Conservation (phyloP, 2,797 vertebrate genomes). For the Siniperca undulata region DNA sequence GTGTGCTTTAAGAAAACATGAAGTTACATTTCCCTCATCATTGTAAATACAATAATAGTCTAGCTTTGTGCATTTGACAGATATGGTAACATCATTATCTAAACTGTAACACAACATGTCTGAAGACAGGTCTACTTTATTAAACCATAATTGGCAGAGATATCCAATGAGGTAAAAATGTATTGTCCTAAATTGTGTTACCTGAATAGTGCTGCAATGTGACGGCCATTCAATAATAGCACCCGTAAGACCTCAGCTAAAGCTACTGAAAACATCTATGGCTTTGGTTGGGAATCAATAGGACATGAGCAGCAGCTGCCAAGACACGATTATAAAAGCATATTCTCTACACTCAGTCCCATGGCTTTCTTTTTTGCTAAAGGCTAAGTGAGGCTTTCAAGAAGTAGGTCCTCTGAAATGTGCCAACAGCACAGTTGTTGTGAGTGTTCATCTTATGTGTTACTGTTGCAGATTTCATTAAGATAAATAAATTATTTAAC, state of each 20-base stretch:
- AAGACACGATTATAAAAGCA: slow-evolving; percentile 24
- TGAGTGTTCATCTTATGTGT: background rate
- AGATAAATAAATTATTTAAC: background rate
- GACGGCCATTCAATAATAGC: slow-evolving; percentile 5
- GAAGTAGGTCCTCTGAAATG: slow-evolving; percentile 20
- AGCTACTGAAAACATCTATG: slow-evolving; percentile 20
- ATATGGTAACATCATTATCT: background rate
- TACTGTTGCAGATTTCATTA: slow-evolving; percentile 5
- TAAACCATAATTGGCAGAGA: slow-evolving; percentile 2
- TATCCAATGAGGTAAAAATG: background rate
- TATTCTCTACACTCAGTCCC: background rate
- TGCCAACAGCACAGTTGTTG: background rate
- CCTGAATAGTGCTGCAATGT: slow-evolving; percentile 22
- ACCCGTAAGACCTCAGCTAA: slow-evolving; percentile 6
- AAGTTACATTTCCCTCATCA: background rate
- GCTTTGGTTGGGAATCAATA: slow-evolving; percentile 39
- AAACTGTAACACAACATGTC: background rate
- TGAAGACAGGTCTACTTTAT: background rate
- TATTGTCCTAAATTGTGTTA: slow-evolving; percentile 6
- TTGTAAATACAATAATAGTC: slow-evolving; percentile 3
- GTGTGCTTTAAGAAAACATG: slow-evolving; percentile 29
- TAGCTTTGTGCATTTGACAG: slow-evolving; percentile 24
- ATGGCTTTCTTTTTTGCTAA: background rate
- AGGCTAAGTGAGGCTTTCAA: slow-evolving; percentile 28
- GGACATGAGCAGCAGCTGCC: slow-evolving; percentile 40